A percentile compares a stretch with the other conserved stretches of the same genome.
These are phyloP conservation scores for Candidula unifasciata DNA, from an alignment of 2,888 invertebrate genomes.

Conservation along the genomic window DNA sequence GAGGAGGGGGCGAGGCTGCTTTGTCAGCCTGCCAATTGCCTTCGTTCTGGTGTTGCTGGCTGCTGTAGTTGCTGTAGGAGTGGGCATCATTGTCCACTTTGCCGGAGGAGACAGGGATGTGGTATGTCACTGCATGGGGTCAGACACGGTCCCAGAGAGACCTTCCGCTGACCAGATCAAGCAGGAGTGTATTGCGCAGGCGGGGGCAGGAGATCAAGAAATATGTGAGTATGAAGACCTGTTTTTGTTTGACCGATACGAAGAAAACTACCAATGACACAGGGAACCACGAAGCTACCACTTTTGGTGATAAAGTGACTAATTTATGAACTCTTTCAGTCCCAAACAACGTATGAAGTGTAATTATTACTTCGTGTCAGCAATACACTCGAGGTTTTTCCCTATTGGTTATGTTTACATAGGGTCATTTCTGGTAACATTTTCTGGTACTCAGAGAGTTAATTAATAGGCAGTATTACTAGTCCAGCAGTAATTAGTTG, in stretches of 20 bases:
- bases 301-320: too few species aligned
- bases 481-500: too few species aligned
- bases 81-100: slow-evolving; percentile 70
- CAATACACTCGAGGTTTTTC: too few species aligned
- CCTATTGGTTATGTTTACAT: too few species aligned
- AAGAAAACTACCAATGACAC: neutral
- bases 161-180: slow-evolving; percentile 1
- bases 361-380: too few species aligned
- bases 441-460: too few species aligned
- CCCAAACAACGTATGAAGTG: too few species aligned
- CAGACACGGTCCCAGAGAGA: neutral
- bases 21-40: slow-evolving; percentile 59
- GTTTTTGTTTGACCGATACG: neutral
- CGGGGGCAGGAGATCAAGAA: neutral
- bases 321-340: too few species aligned
- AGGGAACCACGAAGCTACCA: too few species aligned
- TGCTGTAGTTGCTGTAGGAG: slow-evolving; percentile 65
- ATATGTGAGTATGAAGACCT: slow-evolving; percentile 36
- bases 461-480: too few species aligned
- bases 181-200: neutral
- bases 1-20: slow-evolving; percentile 51
- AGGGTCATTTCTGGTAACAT: too few species aligned
- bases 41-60: slow-evolving; percentile 66
- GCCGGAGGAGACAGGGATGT: slow-evolving; percentile 78
- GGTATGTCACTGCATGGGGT: slow-evolving; percentile 55